Base-by-base conservation (phyloP, 2,888 invertebrate species). In the Parnassius glacialis region DNA sequence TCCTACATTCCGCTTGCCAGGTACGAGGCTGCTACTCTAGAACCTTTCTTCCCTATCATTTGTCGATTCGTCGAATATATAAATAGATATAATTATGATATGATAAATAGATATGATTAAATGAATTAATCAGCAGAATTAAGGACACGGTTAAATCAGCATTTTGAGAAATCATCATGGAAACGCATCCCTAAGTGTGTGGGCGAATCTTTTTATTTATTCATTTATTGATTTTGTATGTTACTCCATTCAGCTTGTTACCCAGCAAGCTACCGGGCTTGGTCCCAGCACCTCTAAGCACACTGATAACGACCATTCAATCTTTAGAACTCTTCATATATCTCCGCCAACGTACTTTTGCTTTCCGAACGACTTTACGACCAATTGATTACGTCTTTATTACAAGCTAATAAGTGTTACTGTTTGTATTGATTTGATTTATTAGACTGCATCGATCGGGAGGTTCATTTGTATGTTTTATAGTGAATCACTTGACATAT, bases 231-330 rank as follows among this genome's bases (percentile, higher is more conserved):
- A 82, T 84, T 84, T 80, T 74, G 79, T 79, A 71, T 78, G 80
- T 81, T 79, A 77, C 74, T 79, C 75, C 76, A 82, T 84, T 86
- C 84, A 81, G 74, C 81, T 85, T 78, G 84, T 83, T 83, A 79
- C 70, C 67, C 64, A 68, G 67, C 63, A 74, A 64, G 89, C 90
- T 90, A 90, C 90, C 73, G 90, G 84, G 83, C 85, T 88, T 84
- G 80, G 70, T 71, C 66, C 52, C 56, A 47, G 13, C 74, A 75
- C 72, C 74, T 71, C 74, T 68, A 70, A 68, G 69, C 69, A 68
- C 70, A 71, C 67, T 73, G 73, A 74, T 75, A 75, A 81, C 73
- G 69, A 78, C 75, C 74, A 74, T 75, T 74, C 74, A 75, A 72
- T 71, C 75, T 75, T 79, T 70, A 78, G 77, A 75, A 79, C 76